Conservation (phyloP, 2,888 invertebrate genomes). For the Salpingus planirostris region DNA sequence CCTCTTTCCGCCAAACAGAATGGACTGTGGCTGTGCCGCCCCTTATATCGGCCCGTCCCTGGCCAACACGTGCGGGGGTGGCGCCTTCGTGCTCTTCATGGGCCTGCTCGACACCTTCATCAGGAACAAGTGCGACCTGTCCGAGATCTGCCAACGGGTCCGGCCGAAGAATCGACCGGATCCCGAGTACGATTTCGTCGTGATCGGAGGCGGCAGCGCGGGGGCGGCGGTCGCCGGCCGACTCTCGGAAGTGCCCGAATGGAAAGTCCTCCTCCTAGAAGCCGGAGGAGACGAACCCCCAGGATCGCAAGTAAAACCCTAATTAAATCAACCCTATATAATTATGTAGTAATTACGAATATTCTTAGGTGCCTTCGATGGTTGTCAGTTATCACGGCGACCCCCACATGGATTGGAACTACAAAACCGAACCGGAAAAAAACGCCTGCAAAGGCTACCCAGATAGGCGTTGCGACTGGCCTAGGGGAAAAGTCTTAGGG, state of each 20-base stretch:
- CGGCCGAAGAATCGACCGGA: constrained; percentile 41
- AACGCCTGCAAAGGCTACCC: constrained; percentile 50
- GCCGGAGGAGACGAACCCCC: constrained; percentile 65
- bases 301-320: constrained; percentile 42
- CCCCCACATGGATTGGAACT: constrained; percentile 59
- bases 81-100: constrained; percentile 58
- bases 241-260: constrained; percentile 55
- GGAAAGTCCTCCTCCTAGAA: constrained; percentile 63
- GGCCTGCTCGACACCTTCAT: constrained; percentile 53
- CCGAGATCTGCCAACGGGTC: constrained; percentile 54
- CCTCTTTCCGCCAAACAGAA: too few relatives aligned
- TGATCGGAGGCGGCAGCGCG: constrained; percentile 58
- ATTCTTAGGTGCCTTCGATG: constrained; percentile 50
- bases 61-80: constrained; percentile 48
- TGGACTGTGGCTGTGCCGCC: constrained; percentile 49
- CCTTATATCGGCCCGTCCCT: constrained; percentile 51
- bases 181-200: constrained; percentile 55
- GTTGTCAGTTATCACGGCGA: constrained; percentile 55
- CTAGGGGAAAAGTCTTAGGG: constrained; percentile 61
- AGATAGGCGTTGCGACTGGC: constrained; percentile 54
- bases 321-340: too few relatives aligned
- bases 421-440: constrained; percentile 55
- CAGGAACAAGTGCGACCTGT: constrained; percentile 48
- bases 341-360: too few relatives aligned
- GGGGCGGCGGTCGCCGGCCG: constrained; percentile 56